Base-by-base conservation (phyloP, 1,140 invertebrate species). In the Musca domestica region DNA sequence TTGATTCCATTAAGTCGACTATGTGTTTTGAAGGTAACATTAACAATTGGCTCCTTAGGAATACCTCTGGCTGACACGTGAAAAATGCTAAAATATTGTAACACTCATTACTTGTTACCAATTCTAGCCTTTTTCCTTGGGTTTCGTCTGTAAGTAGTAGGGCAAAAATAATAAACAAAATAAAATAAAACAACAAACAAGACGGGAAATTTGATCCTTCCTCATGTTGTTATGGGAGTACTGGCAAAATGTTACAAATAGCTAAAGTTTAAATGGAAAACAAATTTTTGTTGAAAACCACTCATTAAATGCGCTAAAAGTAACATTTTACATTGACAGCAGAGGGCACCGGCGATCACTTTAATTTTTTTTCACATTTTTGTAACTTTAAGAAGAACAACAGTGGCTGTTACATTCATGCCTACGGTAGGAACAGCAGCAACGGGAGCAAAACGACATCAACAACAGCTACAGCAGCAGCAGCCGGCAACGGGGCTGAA, bases 401-500 rank as follows among this genome's bases (percentile, higher is more conserved):
- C 34, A 41, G 34, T 41, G 34, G 34, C 34, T 41, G 2, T 41
- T 41, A 41, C 34, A 41, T 41, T 5, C 10, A 41, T 41, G 34
- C 34, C 34, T 41, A 41, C 34, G 4, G 34, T 41, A 69, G 67
- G 65, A 25, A 47, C 65, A 63, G 47, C 61, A 66, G 68, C 65
- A 63, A 54, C 61, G 63, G 68, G 68, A 70, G 66, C 65, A 67
- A 73, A 64, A 69, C 71, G 71, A 73, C 68, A 64, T 56, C 69
- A 73, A 69, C 71, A 66, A 70, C 73, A 70, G n/a, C n/a, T n/a
- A 66, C 22, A 65, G 34, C 69, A 72, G 12, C 69, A 71, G 52
- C 72, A 69, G 66, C 68, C n/a, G n/a, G n/a, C n/a, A n/a, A n/a
- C n/a, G n/a, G n/a, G n/a, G n/a, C n/a, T n/a, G n/a, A n/a, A 68